These are phyloP conservation scores for Syrrhaptes paradoxus DNA, from an alignment of 2,113 vertebrate species.

Conservation along the genomic window DNA sequence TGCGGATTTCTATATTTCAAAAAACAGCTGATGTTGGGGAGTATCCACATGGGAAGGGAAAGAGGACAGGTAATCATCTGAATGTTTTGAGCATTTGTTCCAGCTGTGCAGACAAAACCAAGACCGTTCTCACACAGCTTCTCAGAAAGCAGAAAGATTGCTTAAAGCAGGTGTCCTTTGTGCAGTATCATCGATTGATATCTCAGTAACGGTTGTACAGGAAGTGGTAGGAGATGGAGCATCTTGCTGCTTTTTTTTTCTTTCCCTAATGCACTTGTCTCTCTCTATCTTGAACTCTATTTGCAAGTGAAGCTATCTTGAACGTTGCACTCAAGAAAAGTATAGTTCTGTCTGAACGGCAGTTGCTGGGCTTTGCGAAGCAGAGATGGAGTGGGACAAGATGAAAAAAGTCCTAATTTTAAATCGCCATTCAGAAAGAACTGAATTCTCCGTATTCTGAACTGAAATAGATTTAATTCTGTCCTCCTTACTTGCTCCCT, in stretches of 20 bases:
- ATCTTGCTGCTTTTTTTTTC: neutral
- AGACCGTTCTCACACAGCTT: neutral
- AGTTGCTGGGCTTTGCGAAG: neutral
- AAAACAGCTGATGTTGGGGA: neutral
- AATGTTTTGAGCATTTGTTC: neutral
- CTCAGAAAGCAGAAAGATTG: neutral
- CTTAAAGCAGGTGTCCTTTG: neutral
- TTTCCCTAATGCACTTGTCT: neutral
- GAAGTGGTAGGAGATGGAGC: conserved; percentile 35
- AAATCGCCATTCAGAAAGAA: neutral
- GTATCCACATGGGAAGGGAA: neutral
- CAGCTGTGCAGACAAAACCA: neutral
- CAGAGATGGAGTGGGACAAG: neutral
- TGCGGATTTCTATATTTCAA: neutral
- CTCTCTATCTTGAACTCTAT: neutral
- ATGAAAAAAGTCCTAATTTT: neutral
- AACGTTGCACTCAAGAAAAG: neutral
- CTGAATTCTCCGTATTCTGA: neutral
- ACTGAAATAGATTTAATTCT: neutral
- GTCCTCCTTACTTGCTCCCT: neutral
- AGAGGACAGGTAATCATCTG: neutral
- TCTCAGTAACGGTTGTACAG: neutral
- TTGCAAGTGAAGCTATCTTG: conserved; percentile 9
- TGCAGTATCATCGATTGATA: neutral
- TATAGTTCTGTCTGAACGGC: neutral